Conservation (phyloP, 1,140 invertebrate species). For the Papilio xuthus region DNA sequence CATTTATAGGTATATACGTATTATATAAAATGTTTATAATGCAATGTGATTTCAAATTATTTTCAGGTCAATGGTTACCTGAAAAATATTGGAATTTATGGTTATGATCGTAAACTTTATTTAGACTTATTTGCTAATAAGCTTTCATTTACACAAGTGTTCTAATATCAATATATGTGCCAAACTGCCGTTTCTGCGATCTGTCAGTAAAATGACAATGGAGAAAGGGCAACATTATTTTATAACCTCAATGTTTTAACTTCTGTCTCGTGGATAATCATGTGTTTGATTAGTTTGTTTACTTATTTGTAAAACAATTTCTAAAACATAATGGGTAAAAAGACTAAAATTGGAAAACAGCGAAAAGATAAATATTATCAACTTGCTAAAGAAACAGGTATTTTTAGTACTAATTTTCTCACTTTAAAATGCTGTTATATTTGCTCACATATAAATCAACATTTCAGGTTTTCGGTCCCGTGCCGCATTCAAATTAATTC, state of each 20-base stretch:
- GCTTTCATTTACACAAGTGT: too few relatives aligned
- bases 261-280: slow-evolving; percentile 30
- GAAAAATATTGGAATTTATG: too few relatives aligned
- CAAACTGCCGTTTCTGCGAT: too few relatives aligned
- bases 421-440: slow-evolving; percentile 28
- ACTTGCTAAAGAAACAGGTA: slow-evolving; percentile 99
- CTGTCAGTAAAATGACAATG: too few relatives aligned
- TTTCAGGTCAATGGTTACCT: too few relatives aligned
- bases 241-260: slow-evolving; percentile 17
- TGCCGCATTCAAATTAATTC: slow-evolving; percentile 99
- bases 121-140: too few relatives aligned
- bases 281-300: slow-evolving; percentile 37
- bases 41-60: too few relatives aligned
- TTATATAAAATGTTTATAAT: too few relatives aligned
- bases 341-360: slow-evolving; percentile 98
- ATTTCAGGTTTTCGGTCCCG: slow-evolving; percentile 94
- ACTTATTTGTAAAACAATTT: slow-evolving; percentile 15
- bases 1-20: too few relatives aligned
- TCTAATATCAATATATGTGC: too few relatives aligned
- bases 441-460: slow-evolving; percentile 29
- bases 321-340: slow-evolving; percentile 93
- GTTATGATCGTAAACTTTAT: too few relatives aligned
- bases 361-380: slow-evolving; percentile 99
- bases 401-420: slow-evolving; percentile 32
- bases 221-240: background rate